Percentiles rank a stretch among this genome's conserved stretches.
Conservation (phyloP, 1,140 invertebrate genomes). For the Monochamus saltuarius region DNA sequence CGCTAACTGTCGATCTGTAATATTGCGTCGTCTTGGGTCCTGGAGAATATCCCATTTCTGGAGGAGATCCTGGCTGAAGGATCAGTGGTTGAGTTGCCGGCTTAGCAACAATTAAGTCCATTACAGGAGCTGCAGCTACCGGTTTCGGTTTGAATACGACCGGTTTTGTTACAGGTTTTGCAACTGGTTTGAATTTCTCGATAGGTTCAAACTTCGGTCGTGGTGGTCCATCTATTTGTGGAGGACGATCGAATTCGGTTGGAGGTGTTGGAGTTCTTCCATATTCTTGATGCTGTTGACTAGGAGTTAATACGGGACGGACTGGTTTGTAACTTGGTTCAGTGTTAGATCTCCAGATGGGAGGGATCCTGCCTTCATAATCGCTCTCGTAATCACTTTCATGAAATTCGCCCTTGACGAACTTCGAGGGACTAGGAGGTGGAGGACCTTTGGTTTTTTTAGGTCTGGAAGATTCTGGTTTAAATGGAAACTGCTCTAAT, state of each 20-base stretch:
- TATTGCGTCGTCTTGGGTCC: constrained; percentile 52
- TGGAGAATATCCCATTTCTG: constrained; percentile 60
- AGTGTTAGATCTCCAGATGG: constrained; percentile 61
- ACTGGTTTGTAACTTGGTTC: constrained; percentile 62
- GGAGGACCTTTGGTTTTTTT: constrained; percentile 48
- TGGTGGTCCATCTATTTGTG: constrained; percentile 51
- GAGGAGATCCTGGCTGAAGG: constrained; percentile 61
- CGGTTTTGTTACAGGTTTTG: constrained; percentile 47
- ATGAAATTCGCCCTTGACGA: constrained; percentile 68
- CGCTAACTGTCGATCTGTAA: constrained; percentile 57
- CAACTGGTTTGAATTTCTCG: constrained; percentile 53
- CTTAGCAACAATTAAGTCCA: constrained; percentile 45
- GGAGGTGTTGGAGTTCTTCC: constrained; percentile 57
- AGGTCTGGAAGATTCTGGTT: constrained; percentile 49
- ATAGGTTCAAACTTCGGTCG: constrained; percentile 62
- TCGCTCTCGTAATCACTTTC: constrained; percentile 77
- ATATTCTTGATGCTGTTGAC: constrained; percentile 50
- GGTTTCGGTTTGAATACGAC: constrained; percentile 56
- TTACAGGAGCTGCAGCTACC: constrained; percentile 44
- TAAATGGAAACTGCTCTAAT: constrained; percentile 56
- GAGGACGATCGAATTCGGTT: constrained; percentile 59
- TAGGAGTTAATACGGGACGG: constrained; percentile 57
- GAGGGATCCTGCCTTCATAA: constrained; percentile 64
- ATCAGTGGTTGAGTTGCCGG: constrained; percentile 49
- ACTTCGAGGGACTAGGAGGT: constrained; percentile 64